These are phyloP conservation scores for Gouania willdenowi DNA, from an alignment of 2,797 vertebrate species.

Conservation along the genomic window DNA sequence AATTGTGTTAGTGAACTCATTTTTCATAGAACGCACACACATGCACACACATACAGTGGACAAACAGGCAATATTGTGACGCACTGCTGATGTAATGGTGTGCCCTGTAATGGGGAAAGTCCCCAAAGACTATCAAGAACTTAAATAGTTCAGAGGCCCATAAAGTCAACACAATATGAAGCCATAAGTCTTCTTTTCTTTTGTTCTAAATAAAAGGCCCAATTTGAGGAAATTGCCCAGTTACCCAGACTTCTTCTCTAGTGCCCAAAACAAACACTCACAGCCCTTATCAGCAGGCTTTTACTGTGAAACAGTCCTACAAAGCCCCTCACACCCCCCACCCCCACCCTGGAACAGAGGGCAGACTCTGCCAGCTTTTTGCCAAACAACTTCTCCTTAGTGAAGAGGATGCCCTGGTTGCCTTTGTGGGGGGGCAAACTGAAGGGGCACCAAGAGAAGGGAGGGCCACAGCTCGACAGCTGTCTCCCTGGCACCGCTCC, in stretches of 20 bases:
- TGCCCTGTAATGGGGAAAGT: too few species aligned
- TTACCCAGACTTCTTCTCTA: too few species aligned
- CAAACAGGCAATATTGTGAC: conserved; percentile 33
- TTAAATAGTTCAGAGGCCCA: too few species aligned
- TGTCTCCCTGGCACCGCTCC: conserved; percentile 94
- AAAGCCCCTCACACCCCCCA: too few species aligned
- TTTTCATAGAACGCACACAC: conserved; percentile 25
- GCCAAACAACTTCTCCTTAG: conserved; percentile 66
- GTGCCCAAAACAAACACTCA: conserved; percentile 66
- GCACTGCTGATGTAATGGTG: conserved; percentile 35
- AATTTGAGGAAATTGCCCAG: too few species aligned
- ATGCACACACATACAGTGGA: not conserved
- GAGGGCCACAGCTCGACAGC: conserved; percentile 91
- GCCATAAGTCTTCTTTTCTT: too few species aligned
- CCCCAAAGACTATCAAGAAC: too few species aligned
- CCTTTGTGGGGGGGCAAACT: conserved; percentile 57
- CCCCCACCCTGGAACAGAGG: conserved; percentile 60
- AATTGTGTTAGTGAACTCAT: conserved; percentile 56
- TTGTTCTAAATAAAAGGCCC: too few species aligned
- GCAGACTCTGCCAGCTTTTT: conserved; percentile 45
- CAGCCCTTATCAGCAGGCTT: conserved; percentile 58
- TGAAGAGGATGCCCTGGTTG: conserved; percentile 57
- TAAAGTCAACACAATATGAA: too few species aligned
- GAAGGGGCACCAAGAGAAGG: conserved; percentile 59
- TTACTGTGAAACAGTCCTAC: conserved; percentile 54